These are phyloP conservation scores for Lamellibrachia columna DNA, from an alignment of 2,888 invertebrate genomes.

Conservation along the genomic window DNA sequence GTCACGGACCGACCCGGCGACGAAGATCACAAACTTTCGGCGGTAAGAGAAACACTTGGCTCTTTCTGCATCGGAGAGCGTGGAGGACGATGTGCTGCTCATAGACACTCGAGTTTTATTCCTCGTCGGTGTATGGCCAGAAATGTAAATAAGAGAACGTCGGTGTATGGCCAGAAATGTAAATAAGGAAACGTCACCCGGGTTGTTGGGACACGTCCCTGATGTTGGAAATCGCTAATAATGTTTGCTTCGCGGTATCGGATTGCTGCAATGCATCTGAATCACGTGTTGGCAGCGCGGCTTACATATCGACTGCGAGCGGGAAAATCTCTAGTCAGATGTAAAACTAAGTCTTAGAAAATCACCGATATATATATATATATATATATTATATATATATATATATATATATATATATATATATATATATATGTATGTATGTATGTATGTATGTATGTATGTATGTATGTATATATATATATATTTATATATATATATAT, in stretches of 20 bases:
- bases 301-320: no score
- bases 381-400: no score
- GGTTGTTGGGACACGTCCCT: not conserved
- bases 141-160: not conserved
- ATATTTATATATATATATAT: no score
- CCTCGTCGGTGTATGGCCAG: not conserved
- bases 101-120: not conserved
- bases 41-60: not conserved
- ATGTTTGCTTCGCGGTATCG: not conserved
- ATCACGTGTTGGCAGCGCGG: not conserved
- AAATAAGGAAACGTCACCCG: not conserved
- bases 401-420: no score
- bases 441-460: no score
- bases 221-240: not conserved
- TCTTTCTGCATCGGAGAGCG: not conserved
- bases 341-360: no score
- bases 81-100: not conserved
- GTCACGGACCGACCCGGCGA: not conserved
- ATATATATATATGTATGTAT: no score
- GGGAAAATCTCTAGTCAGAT: no score
- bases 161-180: not conserved
- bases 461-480: no score
- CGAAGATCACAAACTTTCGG: not conserved
- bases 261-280: not conserved
- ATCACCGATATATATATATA: no score